phyloP scores from a whole-genome alignment of 2,888 invertebrate genomes.

The Cephonodes hylas region DNA sequence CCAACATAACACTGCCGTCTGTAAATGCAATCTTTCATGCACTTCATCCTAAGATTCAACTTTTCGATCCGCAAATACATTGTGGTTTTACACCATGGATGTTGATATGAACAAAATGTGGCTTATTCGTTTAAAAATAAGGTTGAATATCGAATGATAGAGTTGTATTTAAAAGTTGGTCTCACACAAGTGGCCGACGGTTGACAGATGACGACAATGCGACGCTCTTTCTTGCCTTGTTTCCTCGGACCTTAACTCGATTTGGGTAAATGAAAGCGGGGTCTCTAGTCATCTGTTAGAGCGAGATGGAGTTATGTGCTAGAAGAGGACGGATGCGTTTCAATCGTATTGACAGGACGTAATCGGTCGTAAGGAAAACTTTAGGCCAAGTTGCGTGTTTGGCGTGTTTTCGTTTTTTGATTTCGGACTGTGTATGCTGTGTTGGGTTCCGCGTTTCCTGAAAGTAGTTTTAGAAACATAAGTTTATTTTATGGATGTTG shows the following conservation, averaged over 20 bases:
- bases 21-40: slow-evolving; percentile 19
- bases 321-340: slow-evolving; percentile 2
- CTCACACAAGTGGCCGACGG: slow-evolving; percentile 49
- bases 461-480: not conserved
- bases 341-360: slow-evolving; percentile 25
- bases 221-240: slow-evolving; percentile 64
- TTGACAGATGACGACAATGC: slow-evolving; percentile 66
- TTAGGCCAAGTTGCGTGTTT: slow-evolving; percentile 28
- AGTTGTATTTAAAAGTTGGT: slow-evolving; percentile 29
- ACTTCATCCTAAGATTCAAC: slow-evolving; percentile 23
- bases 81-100: slow-evolving; percentile 18
- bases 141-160: slow-evolving; percentile 28
- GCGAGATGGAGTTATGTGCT: slow-evolving; percentile 16
- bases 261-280: slow-evolving; percentile 62
- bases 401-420: slow-evolving; percentile 19
- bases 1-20: slow-evolving; percentile 23
- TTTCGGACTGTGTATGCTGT: not conserved
- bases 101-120: slow-evolving; percentile 17
- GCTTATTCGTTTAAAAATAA: slow-evolving; percentile 28
- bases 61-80: slow-evolving; percentile 15
- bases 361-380: slow-evolving; percentile 39
- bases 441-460: not conserved
- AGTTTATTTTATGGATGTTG: not conserved
- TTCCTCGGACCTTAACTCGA: slow-evolving; percentile 65
- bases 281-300: slow-evolving; percentile 48